Evolutionary conservation across 1,140 invertebrate species (phyloP).

Genomic region (Drosophila sulfurigaster): DNA sequence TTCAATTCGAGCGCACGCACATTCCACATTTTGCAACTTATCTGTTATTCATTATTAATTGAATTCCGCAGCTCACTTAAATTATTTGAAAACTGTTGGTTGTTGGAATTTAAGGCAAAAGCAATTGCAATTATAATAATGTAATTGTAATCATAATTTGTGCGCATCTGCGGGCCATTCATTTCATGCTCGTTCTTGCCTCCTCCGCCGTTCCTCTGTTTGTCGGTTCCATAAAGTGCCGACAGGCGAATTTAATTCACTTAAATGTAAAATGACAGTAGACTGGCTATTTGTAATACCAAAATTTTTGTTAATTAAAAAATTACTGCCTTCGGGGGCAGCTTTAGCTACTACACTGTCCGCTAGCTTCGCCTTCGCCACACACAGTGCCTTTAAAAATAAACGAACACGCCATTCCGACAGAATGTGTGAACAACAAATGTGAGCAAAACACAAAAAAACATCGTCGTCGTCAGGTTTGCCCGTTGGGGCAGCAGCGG

Average conservation of each 20-base stretch:
- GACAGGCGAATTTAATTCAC: constrained; percentile 73
- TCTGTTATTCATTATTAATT: not conserved
- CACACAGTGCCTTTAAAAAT: constrained; percentile 62
- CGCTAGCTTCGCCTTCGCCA: not conserved
- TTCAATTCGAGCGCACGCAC: not conserved
- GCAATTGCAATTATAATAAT: constrained; percentile 59
- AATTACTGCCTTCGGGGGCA: constrained; percentile 35
- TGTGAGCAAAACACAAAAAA: not conserved
- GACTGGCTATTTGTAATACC: constrained; percentile 36
- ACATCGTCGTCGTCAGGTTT: not conserved
- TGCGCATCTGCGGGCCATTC: constrained; percentile 51
- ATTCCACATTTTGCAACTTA: not conserved
- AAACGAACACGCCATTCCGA: constrained; percentile 68
- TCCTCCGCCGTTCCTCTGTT: not conserved
- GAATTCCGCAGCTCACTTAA: not conserved
- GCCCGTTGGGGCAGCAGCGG: not conserved
- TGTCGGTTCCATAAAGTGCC: constrained; percentile 22
- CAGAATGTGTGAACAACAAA: constrained; percentile 58
- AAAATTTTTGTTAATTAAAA: constrained; percentile 74
- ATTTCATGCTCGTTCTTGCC: constrained; percentile 49
- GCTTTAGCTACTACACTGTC: not conserved
- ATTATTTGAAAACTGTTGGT: constrained; percentile 18
- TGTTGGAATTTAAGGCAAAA: not conserved
- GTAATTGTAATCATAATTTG: constrained; percentile 62
- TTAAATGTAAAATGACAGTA: constrained; percentile 55